These are phyloP conservation scores for Chymomyza amoena DNA, from an alignment of 2,888 invertebrate species.

Conservation along the genomic window DNA sequence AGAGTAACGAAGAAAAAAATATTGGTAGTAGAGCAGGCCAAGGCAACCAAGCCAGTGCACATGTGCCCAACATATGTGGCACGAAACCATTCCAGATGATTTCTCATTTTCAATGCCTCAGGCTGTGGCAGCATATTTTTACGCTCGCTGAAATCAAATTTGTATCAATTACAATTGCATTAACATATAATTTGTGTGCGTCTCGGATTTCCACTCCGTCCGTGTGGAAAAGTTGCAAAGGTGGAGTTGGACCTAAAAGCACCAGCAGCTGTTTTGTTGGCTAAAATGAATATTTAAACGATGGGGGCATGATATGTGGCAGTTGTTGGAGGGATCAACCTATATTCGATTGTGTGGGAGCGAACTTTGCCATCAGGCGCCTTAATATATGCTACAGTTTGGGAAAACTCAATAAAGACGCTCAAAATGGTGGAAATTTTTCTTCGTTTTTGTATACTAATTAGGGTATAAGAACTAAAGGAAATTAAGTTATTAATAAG, in stretches of 20 bases:
- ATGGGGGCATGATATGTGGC: slow-evolving; percentile 1
- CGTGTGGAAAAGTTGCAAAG: background rate
- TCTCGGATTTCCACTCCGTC: slow-evolving; percentile 43
- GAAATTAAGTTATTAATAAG: background rate
- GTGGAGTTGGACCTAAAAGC: background rate
- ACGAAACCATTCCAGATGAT: slow-evolving; percentile 52
- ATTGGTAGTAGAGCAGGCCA: background rate
- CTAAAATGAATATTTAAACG: slow-evolving; percentile 47
- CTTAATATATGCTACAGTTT: background rate
- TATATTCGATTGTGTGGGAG: background rate
- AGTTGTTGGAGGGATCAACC: background rate
- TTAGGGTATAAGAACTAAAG: background rate
- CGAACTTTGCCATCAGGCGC: background rate
- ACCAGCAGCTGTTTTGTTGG: background rate
- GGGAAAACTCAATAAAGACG: background rate
- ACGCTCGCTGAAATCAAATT: slow-evolving; percentile 65
- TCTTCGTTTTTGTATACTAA: background rate
- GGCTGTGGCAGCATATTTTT: slow-evolving; percentile 42
- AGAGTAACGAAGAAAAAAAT: background rate
- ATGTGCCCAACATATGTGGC: slow-evolving; percentile 53
- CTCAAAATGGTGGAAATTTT: background rate
- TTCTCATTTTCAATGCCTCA: slow-evolving; percentile 62
- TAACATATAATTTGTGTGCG: slow-evolving; percentile 67
- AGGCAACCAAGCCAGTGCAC: slow-evolving; percentile 11
- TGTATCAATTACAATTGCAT: slow-evolving; percentile 75